A percentile compares a stretch with the other conserved stretches of the same genome.
Conservation (phyloP, 2,888 invertebrate genomes). For the Venusia cambrica region DNA sequence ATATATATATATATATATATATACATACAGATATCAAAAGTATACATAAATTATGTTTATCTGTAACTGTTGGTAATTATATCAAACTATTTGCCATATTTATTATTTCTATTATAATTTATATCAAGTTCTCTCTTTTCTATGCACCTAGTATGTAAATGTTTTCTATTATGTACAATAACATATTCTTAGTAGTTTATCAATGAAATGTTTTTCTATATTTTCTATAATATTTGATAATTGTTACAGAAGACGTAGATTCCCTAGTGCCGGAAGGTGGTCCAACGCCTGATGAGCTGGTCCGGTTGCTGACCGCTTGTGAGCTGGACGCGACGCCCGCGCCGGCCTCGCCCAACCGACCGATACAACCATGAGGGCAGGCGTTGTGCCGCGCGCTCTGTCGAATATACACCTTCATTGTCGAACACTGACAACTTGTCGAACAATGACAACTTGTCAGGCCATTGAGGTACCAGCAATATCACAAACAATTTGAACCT, state of each 20-base stretch:
- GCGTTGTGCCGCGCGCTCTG: constrained; percentile 40
- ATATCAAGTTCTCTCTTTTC: no score
- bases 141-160: no score
- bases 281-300: constrained; percentile 95
- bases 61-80: no score
- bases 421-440: constrained; percentile 5
- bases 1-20: no score
- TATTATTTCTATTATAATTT: no score
- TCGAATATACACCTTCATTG: constrained; percentile 38
- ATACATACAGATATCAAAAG: no score
- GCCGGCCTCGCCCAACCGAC: constrained; percentile 64
- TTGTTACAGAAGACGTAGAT: constrained; percentile 72
- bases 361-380: constrained; percentile 57
- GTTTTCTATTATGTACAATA: no score
- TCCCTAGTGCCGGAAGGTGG: constrained; percentile 86
- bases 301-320: constrained; percentile 95
- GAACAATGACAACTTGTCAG: constrained; percentile 7
- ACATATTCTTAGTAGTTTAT: no score
- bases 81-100: no score
- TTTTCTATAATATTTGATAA: no score
- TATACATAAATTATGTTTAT: no score
- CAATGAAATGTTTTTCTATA: background rate
- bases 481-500: no score
- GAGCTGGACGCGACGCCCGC: constrained; percentile 93
- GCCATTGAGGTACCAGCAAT: background rate